These are phyloP conservation scores for Achlya flavicornis DNA, from an alignment of 2,888 invertebrate species.

Conservation along the genomic window DNA sequence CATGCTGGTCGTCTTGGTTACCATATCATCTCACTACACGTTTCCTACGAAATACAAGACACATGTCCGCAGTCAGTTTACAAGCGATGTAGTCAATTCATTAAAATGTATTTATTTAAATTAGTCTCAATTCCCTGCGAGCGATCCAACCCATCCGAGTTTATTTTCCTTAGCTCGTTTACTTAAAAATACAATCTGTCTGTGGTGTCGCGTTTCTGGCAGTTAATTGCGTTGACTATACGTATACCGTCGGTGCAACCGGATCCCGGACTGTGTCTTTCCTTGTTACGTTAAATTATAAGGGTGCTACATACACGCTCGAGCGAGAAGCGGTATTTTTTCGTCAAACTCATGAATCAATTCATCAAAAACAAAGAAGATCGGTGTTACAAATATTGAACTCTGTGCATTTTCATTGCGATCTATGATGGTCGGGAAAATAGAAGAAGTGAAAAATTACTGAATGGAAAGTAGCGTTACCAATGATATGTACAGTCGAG, in stretches of 20 bases:
- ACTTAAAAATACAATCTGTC: constrained; percentile 10
- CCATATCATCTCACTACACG: not conserved
- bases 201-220: constrained; percentile 10
- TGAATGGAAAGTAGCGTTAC: too few relatives aligned
- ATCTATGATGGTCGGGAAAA: too few relatives aligned
- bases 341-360: not conserved
- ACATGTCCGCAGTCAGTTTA: not conserved
- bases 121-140: constrained; percentile 3
- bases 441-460: too few relatives aligned
- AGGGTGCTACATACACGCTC: not conserved
- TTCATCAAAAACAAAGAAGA: not conserved
- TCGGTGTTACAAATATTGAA: too few relatives aligned
- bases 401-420: too few relatives aligned
- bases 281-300: not conserved
- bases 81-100: not conserved
- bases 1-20: not conserved
- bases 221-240: constrained; percentile 9
- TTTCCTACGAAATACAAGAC: not conserved
- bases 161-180: constrained; percentile 7
- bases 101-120: constrained; percentile 9
- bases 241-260: not conserved
- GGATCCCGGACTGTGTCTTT: not conserved
- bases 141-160: not conserved
- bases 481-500: too few relatives aligned
- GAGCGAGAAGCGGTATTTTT: not conserved